A percentile compares a stretch with the other conserved stretches of the same genome.
These are phyloP conservation scores for Cranoglanis bouderius DNA, from an alignment of 2,113 vertebrate species.

Conservation along the genomic window DNA sequence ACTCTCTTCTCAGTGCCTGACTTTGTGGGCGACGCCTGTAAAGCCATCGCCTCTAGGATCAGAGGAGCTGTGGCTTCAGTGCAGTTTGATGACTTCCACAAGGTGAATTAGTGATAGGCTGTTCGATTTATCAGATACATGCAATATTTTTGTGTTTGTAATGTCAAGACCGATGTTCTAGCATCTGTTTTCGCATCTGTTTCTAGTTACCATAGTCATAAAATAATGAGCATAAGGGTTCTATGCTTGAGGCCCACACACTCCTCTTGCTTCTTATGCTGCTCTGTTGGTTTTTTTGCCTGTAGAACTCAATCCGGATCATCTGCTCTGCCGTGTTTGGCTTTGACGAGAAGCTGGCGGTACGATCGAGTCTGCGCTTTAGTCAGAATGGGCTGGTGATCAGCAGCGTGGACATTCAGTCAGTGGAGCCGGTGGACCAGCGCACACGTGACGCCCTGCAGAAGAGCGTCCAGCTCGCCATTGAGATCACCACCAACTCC, in stretches of 20 bases:
- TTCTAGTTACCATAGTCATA: background rate
- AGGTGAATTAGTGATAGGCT: slow-evolving; percentile 66
- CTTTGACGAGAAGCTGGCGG: slow-evolving; percentile 75
- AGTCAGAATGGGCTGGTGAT: slow-evolving; percentile 82
- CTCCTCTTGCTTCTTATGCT: no score
- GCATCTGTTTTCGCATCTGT: background rate
- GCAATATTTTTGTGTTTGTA: background rate
- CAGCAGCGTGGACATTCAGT: slow-evolving; percentile 90
- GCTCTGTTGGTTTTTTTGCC: no score
- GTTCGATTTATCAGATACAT: background rate
- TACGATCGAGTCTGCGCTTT: slow-evolving; percentile 74
- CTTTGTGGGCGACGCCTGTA: slow-evolving; percentile 86
- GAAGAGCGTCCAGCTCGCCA: slow-evolving; percentile 90
- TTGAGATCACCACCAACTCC: slow-evolving; percentile 94
- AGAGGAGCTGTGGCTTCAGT: slow-evolving; percentile 85
- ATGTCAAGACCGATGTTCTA: background rate
- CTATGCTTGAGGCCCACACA: rapidly evolving
- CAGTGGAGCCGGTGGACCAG: slow-evolving; percentile 89
- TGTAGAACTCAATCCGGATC: slow-evolving; percentile 85
- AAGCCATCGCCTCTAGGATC: slow-evolving; percentile 85
- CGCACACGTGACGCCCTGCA: slow-evolving; percentile 84
- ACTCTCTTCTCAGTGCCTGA: slow-evolving; percentile 83
- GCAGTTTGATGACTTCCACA: slow-evolving; percentile 91
- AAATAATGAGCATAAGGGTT: background rate
- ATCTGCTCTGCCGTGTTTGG: slow-evolving; percentile 88